A percentile compares a stretch with the other conserved stretches of the same genome.
Evolutionary conservation across 2,888 invertebrate genomes (phyloP).

Genomic region (Exocentrus adspersus): DNA sequence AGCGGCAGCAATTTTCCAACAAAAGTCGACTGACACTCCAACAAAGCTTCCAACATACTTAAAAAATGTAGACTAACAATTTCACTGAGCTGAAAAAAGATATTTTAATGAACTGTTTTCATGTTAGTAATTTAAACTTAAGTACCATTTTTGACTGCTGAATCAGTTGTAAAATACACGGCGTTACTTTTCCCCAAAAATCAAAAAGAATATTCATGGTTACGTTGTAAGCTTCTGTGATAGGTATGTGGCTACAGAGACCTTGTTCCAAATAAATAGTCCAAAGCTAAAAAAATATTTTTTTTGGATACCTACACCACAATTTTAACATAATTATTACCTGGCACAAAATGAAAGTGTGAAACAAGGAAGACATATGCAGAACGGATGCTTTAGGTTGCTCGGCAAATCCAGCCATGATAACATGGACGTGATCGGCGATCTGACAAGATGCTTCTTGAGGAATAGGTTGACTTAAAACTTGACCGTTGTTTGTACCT

Average conservation of each 20-base stretch:
- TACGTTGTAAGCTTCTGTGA: conserved; percentile 76
- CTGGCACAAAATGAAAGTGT: conserved; percentile 97
- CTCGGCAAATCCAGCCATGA: conserved; percentile 96
- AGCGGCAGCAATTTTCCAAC: conserved; percentile 91
- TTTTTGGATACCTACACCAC: too few relatives aligned
- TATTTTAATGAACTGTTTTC: too few relatives aligned
- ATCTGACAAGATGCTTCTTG: conserved; percentile 96
- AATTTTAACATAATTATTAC: too few relatives aligned
- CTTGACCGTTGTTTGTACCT: conserved; percentile 62
- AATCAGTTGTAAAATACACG: conserved; percentile 91
- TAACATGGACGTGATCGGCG: conserved; percentile 96
- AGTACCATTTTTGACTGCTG: conserved; percentile 91
- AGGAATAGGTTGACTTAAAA: conserved; percentile 85
- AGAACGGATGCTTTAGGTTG: conserved; percentile 90
- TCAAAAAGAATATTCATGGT: conserved; percentile 89
- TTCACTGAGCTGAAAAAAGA: conserved; percentile 83
- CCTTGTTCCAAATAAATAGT: conserved; percentile 96
- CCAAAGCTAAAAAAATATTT: conserved; percentile 78
- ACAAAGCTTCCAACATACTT: conserved; percentile 91
- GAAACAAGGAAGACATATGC: conserved; percentile 96
- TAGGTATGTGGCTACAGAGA: conserved; percentile 73
- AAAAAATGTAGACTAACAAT: conserved; percentile 98
- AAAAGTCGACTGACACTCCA: conserved; percentile 94
- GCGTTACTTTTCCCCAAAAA: conserved; percentile 99
- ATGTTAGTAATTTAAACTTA: too few relatives aligned